A percentile compares a stretch with the other conserved stretches of the same genome.
phyloP scores from a whole-genome alignment of 2,113 vertebrate genomes.

The Deroptyus accipitrinus region DNA sequence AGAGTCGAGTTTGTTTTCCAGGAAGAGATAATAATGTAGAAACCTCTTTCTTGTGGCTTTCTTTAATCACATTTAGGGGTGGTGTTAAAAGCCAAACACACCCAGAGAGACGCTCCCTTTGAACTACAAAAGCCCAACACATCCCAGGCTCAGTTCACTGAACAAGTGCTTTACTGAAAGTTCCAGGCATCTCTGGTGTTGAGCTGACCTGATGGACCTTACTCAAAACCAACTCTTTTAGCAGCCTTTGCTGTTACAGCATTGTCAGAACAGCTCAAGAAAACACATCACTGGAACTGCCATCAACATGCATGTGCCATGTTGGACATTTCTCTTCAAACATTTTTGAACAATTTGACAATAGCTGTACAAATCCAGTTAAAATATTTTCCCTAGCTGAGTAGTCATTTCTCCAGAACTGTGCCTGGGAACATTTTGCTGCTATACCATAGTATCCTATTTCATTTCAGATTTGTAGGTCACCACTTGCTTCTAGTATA shows the following conservation, averaged over 20 bases:
- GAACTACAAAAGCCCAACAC: not conserved
- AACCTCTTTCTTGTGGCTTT: conserved; percentile 84
- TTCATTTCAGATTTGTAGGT: not conserved
- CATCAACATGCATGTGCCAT: rapidly evolving
- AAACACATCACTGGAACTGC: not conserved
- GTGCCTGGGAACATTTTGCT: not conserved
- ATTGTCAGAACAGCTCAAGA: not conserved
- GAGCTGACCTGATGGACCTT: not conserved
- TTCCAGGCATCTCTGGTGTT: not conserved
- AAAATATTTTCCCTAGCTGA: not conserved
- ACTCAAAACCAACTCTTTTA: not conserved
- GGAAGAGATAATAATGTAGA: conserved; percentile 79
- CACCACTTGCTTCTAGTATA: not conserved
- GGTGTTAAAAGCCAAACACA: conserved; percentile 49
- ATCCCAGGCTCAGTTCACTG: not conserved
- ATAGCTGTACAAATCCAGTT: not conserved
- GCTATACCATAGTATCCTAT: not conserved
- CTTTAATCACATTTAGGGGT: conserved; percentile 73
- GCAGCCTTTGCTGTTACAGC: not conserved
- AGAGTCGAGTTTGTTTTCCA: conserved; percentile 79
- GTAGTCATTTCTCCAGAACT: not conserved
- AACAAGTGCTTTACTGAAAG: conserved; percentile 13
- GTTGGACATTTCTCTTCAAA: not conserved
- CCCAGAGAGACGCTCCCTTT: conserved; percentile 14
- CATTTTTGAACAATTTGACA: not conserved